Evolutionary conservation across 37 sponge, comb jelly and placozoan species (phyloP).

Genomic region (Dysidea cf. avara): DNA sequence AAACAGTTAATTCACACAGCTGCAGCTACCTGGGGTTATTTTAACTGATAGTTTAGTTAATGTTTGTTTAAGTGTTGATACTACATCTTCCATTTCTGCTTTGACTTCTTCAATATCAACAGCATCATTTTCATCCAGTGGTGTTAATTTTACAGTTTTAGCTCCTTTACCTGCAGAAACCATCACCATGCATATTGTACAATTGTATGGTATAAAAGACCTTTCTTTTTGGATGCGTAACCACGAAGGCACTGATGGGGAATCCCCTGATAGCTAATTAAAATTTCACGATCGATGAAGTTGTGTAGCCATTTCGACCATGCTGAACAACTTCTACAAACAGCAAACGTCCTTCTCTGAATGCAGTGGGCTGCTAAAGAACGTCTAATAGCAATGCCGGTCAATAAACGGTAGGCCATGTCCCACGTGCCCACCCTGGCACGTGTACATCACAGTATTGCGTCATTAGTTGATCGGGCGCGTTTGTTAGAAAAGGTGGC

Average conservation of each 20-base stretch:
- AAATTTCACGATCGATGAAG: no score
- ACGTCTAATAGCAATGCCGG: neutral
- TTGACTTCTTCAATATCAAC: constrained; percentile 43
- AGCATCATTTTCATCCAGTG: constrained; percentile 49
- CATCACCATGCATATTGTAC: neutral
- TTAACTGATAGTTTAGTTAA: constrained; percentile 50
- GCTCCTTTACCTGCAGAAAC: neutral
- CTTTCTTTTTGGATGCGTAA: constrained; percentile 3
- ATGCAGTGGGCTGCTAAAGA: no score
- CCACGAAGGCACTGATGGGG: neutral
- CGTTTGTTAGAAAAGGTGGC: neutral
- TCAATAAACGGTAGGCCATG: neutral
- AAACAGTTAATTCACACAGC: no score
- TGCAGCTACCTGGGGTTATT: constrained; percentile 62
- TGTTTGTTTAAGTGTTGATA: constrained; percentile 53
- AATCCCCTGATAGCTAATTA: no score
- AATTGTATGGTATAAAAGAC: neutral
- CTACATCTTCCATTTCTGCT: constrained; percentile 38
- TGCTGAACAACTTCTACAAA: no score
- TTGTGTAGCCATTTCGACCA: no score
- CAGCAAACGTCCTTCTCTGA: no score
- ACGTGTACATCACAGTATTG: neutral
- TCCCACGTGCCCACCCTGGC: neutral
- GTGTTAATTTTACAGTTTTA: neutral
- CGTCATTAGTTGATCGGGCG: neutral